Evolutionary conservation across 1,140 invertebrate species (phyloP).

Genomic region (Drosophila pandora): DNA sequence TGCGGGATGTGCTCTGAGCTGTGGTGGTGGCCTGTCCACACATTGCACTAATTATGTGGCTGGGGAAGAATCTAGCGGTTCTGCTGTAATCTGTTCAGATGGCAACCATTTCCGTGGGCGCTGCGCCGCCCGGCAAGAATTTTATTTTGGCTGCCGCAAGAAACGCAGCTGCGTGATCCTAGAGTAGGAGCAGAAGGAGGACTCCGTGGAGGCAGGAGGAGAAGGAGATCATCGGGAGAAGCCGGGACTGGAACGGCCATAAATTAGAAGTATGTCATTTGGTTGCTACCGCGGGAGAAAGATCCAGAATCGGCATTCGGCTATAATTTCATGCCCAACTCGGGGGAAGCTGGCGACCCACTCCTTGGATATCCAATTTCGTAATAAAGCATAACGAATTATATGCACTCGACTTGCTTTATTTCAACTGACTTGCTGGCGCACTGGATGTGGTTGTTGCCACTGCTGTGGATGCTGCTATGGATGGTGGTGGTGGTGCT

Average conservation of each 20-base stretch:
- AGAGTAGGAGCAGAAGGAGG: background rate
- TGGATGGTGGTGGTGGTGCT: background rate
- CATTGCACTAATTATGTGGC: slow-evolving; percentile 78
- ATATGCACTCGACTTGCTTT: slow-evolving; percentile 82
- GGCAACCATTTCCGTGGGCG: slow-evolving; percentile 66
- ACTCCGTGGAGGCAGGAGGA: background rate
- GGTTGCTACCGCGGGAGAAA: slow-evolving; percentile 61
- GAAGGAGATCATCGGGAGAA: slow-evolving; percentile 33
- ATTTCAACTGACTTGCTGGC: slow-evolving; percentile 59
- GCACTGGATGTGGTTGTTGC: background rate
- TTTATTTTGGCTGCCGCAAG: slow-evolving; percentile 27
- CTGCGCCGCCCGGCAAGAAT: slow-evolving; percentile 5
- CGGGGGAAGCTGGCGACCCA: slow-evolving; percentile 38
- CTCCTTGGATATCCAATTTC: slow-evolving; percentile 80
- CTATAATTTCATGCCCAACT: slow-evolving; percentile 67
- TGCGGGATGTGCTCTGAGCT: slow-evolving; percentile 25
- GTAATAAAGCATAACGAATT: slow-evolving; percentile 83
- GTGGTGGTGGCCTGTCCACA: slow-evolving; percentile 61
- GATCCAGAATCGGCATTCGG: slow-evolving; percentile 58
- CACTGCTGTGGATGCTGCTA: background rate
- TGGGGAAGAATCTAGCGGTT: slow-evolving; percentile 58
- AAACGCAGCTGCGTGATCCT: slow-evolving; percentile 29
- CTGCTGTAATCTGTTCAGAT: slow-evolving; percentile 54
- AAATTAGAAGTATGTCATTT: slow-evolving; percentile 82
- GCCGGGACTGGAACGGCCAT: slow-evolving; percentile 50